Base-by-base conservation (phyloP, 2,888 invertebrate genomes). In the Dascillus cervinus region DNA sequence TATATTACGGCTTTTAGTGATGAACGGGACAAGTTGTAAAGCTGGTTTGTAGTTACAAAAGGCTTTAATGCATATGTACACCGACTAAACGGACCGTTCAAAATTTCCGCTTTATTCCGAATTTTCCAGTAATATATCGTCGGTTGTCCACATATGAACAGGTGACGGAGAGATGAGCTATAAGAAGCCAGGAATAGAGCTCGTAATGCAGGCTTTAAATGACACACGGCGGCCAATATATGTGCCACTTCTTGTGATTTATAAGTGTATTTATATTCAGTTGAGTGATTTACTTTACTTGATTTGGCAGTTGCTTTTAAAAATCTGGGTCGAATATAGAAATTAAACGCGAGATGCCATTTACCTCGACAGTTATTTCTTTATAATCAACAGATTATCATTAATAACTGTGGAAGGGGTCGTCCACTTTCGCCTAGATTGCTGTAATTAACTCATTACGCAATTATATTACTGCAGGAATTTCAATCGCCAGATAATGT, bases 191-290 rank as follows among this genome's bases (percentile, higher is more conserved):
- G 41, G 44, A 48, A 48, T 48, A 48, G 44, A 37, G 37, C 44
- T 43, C 46, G 39, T 46, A 46, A 44, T 46, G 46, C 41, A 40
- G 40, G 41, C 39, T 48, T 44, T 41, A 48, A 48, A 42, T 44
- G 47, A 44, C 46, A 44, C 22, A 37, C 31, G 32, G 19, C 32
- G 29, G 23, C 34, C 39, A 29, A 42, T 44, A 44, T 42, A 43
- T 37, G 40, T 39, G 44, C 33, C 44, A 37, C 41, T 21, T 41
- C 26, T 19, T 21, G 34, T 47, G 44, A 47, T 47, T 44, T 47
- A 47, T 43, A 34, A 26, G 32, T 29, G 44, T 44, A 44, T 44
- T 44, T 44, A 44, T 43, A 39, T 43, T 29, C 32, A 37, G 38
- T 31, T 42, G 47, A 47, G 38, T 44, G 44, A 44, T 47, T 47